Percentiles rank a stretch among this genome's conserved stretches.
Conservation (phyloP, 2,888 invertebrate genomes). For the Neocrepidodera transversa region DNA sequence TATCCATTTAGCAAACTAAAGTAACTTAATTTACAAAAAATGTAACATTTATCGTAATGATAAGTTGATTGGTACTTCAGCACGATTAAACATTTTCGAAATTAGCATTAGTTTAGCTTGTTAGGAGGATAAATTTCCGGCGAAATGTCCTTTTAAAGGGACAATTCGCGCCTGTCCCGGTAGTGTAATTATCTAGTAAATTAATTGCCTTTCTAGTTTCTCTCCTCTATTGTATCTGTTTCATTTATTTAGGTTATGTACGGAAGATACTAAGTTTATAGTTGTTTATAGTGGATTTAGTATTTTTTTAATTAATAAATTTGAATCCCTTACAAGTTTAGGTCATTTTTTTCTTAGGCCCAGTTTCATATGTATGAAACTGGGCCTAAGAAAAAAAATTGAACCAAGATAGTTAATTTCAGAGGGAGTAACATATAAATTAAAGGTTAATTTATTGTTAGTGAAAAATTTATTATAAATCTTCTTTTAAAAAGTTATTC, state of each 20-base stretch:
- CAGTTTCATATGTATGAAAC: too few species aligned
- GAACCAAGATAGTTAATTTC: too few species aligned
- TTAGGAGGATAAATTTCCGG: not conserved
- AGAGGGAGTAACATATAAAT: too few species aligned
- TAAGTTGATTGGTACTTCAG: not conserved
- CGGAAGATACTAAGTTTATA: constrained; percentile 21
- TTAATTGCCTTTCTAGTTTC: constrained; percentile 51
- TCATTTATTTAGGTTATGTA: constrained; percentile 23
- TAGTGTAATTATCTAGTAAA: constrained; percentile 52
- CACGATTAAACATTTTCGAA: too few species aligned
- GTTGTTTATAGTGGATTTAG: not conserved
- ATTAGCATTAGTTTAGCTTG: not conserved
- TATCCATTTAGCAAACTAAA: not conserved
- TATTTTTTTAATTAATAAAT: too few species aligned
- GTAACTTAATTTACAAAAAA: not conserved
- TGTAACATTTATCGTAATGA: not conserved
- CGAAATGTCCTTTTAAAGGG: constrained; percentile 26
- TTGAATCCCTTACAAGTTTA: too few species aligned
- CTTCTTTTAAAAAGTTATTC: too few species aligned
- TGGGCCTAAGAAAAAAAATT: too few species aligned
- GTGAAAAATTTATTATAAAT: too few species aligned
- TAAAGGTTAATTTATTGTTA: too few species aligned
- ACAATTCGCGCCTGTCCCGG: constrained; percentile 46
- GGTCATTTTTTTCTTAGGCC: too few species aligned
- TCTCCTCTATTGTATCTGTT: constrained; percentile 46